These are phyloP conservation scores for Ophion obscuratus DNA, from an alignment of 2,888 invertebrate genomes.

Conservation along the genomic window DNA sequence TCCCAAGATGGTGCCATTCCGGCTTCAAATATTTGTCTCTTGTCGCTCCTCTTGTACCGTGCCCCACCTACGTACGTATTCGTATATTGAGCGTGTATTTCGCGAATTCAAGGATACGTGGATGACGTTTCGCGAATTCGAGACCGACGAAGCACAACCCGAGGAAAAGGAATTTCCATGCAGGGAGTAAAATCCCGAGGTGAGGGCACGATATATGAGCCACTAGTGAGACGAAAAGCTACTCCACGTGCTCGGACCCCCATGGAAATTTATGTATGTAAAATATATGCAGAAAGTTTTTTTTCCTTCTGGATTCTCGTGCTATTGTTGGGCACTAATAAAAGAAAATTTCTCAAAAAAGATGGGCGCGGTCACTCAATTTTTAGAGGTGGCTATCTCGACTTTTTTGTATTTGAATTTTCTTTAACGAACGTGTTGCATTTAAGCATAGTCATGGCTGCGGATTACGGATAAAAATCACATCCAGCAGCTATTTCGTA, in stretches of 20 bases:
- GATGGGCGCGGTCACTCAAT: too few relatives aligned
- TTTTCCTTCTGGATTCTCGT: too few relatives aligned
- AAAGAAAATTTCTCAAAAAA: too few relatives aligned
- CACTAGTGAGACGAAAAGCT: neutral
- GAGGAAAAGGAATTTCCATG: neutral
- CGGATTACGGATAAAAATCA: too few relatives aligned
- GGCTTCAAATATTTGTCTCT: conserved; percentile 43
- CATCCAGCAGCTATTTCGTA: too few relatives aligned
- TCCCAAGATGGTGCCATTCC: conserved; percentile 29
- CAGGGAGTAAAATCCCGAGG: conserved; percentile 10
- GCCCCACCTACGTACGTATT: neutral
- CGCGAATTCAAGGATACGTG: neutral
- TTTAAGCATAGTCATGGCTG: too few relatives aligned
- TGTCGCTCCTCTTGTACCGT: conserved; percentile 1
- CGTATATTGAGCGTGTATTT: neutral
- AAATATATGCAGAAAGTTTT: too few relatives aligned
- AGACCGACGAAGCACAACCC: neutral
- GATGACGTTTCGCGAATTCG: neutral
- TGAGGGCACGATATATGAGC: neutral
- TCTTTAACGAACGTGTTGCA: too few relatives aligned
- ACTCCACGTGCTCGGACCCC: conserved; percentile 1
- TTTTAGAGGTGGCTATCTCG: too few relatives aligned
- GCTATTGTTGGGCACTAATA: too few relatives aligned
- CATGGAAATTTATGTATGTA: too few relatives aligned
- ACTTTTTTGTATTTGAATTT: too few relatives aligned